Evolutionary conservation across 2,113 vertebrate species (phyloP), one percentile per base, ranked within the genome.

Genomic region (Charadrius vociferus): DNA sequence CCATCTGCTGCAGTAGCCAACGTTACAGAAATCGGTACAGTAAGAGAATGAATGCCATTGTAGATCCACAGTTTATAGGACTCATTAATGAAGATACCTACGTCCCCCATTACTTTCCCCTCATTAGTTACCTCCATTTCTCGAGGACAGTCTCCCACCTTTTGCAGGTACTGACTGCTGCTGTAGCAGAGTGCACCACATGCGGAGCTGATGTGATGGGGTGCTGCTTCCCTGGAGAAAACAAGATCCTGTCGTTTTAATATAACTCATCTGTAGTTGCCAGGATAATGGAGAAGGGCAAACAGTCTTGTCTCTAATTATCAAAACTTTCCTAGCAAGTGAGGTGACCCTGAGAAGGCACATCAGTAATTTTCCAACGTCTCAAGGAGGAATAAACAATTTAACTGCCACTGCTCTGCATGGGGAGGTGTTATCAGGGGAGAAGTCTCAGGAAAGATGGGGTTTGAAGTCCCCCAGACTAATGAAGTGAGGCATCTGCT

Each of bases 381-480:
- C 91, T 91, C 93, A 85, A 43, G 53, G 29, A 91, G 73, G 58
- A 93, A 89, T 91, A 91, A 95, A 95, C 94, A 95, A 72, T 77
- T 84, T 86, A 79, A 41, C 62, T 91, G 86, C 55, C 24, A 18
- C 37, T 53, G 47, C 65, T 92, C 56, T 86, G 58, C 59, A 10
- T 8, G 1, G 22, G 66, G 70, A 93, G 32, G 58, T 91, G 39
- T 49, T 89, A 39, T 6, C 65, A 79, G 79, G 1, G 0, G 29
- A 82, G 71, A 10, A 53, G 30, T 55, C 88, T 87, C 30, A 58
- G 70, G 70, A 56, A 94, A 59, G 26, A 85, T 70, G 41, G 34
- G 22, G 1, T 65, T 83, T 82, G 74, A 83, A 93, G 59, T 41
- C 66, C 59, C 67, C 24, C 39, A 55, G n/a, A 75, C 67, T 96